Conservation (phyloP, 2,113 vertebrate species). For the Plecotus auritus region DNA sequence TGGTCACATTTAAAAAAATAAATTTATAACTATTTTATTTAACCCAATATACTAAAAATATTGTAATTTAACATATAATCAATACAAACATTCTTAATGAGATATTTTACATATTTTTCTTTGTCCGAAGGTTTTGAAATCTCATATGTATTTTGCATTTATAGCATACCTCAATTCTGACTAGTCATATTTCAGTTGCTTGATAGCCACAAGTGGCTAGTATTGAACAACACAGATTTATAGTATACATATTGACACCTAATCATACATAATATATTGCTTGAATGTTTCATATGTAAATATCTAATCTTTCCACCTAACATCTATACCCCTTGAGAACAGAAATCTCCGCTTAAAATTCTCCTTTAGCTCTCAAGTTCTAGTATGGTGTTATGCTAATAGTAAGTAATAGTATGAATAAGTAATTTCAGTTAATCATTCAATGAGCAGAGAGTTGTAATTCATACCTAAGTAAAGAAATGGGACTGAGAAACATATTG, state of each 20-base stretch:
- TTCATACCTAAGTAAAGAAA: slow-evolving; percentile 45
- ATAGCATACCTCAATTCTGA: not conserved
- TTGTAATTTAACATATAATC: not conserved
- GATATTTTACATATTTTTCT: not conserved
- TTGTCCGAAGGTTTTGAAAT: slow-evolving; percentile 12
- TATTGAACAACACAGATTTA: not conserved
- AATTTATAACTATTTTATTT: slow-evolving; percentile 2
- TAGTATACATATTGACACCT: not conserved
- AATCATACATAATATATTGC: not conserved
- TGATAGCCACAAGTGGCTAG: not conserved
- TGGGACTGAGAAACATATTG: not conserved
- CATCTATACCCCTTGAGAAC: not conserved
- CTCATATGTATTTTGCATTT: not conserved
- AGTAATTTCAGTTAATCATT: not conserved
- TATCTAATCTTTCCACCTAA: not conserved
- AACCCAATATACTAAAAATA: slow-evolving; percentile 5
- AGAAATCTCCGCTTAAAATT: slow-evolving; percentile 26
- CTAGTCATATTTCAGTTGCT: not conserved
- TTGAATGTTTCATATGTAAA: slow-evolving; percentile 29
- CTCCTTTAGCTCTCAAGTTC: not conserved
- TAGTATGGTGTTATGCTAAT: not conserved
- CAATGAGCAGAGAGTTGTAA: not conserved
- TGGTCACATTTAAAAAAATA: not conserved
- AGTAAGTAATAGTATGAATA: not conserved
- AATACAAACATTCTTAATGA: slow-evolving; percentile 18